Evolutionary conservation across 2,888 invertebrate species (phyloP).

Genomic region (Coremacera marginata): DNA sequence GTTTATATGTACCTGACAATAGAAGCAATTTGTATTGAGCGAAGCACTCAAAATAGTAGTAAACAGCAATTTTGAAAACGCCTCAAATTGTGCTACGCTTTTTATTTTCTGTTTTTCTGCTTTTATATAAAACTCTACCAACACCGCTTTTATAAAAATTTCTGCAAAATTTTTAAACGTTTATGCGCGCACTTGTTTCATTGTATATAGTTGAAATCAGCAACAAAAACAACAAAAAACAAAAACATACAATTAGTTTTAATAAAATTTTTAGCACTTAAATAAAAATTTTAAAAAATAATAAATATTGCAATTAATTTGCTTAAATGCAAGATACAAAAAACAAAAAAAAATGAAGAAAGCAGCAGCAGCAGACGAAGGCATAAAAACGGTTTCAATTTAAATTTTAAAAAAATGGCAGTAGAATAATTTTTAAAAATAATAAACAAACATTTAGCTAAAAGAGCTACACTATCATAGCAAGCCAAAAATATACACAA

Average conservation of each 20-base stretch:
- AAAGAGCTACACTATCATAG: neutral
- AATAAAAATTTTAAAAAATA: constrained; percentile 11
- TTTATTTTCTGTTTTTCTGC: neutral
- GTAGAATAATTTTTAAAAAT: neutral
- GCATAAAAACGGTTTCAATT: constrained; percentile 61
- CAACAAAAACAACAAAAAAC: neutral
- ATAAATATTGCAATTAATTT: neutral
- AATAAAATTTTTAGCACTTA: constrained; percentile 15
- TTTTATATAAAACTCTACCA: neutral
- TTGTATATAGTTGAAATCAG: constrained; percentile 11
- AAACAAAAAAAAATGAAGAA: constrained; percentile 37
- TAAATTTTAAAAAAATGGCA: constrained; percentile 39
- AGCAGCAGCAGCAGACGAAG: constrained; percentile 24
- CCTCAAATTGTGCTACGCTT: neutral
- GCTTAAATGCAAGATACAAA: neutral
- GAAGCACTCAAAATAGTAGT: neutral
- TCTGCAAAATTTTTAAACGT: neutral
- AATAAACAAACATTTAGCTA: neutral
- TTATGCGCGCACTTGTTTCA: constrained; percentile 1
- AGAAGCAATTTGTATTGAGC: constrained; percentile 45
- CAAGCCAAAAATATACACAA: neutral
- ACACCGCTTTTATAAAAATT: neutral
- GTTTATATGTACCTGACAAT: constrained; percentile 50
- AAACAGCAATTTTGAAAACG: neutral
- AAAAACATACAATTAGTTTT: neutral